Conservation (phyloP, 2,888 invertebrate species). For the Helleia helle region DNA sequence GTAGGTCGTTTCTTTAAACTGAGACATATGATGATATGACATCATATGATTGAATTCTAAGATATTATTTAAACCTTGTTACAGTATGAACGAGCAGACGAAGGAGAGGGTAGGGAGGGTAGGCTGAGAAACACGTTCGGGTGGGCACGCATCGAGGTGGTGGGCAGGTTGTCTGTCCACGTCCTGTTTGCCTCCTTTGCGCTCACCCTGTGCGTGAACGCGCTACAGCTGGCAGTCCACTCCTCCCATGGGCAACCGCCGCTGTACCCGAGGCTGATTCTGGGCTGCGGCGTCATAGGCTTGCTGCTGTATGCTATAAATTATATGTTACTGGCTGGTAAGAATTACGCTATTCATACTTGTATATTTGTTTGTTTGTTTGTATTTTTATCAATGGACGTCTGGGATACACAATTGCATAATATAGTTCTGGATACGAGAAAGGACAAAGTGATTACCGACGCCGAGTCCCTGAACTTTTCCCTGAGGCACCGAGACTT, state of each 20-base stretch:
- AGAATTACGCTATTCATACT: too few relatives aligned
- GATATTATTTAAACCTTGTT: too few relatives aligned
- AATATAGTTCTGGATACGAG: too few relatives aligned
- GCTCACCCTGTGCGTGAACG: slow-evolving; percentile 86
- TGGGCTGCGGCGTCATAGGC: slow-evolving; percentile 85
- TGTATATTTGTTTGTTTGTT: too few relatives aligned
- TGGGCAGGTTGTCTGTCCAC: slow-evolving; percentile 86
- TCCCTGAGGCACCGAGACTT: too few relatives aligned
- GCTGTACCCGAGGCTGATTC: slow-evolving; percentile 79
- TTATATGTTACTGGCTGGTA: slow-evolving; percentile 86
- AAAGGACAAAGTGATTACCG: too few relatives aligned
- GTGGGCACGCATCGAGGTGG: slow-evolving; percentile 93
- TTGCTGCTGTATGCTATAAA: slow-evolving; percentile 84
- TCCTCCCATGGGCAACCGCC: slow-evolving; percentile 63
- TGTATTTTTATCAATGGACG: too few relatives aligned
- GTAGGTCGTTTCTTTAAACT: too few relatives aligned
- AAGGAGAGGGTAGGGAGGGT: slow-evolving; percentile 75
- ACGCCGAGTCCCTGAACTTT: too few relatives aligned
- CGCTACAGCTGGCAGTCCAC: slow-evolving; percentile 85
- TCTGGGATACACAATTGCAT: too few relatives aligned
- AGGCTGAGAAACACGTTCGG: slow-evolving; percentile 91
- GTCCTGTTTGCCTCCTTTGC: slow-evolving; percentile 88
- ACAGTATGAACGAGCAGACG: slow-evolving; percentile 64
- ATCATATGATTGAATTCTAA: too few relatives aligned
- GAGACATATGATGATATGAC: too few relatives aligned